Evolutionary conservation across 1,140 invertebrate species (phyloP), one percentile per base, ranked within the genome.

Genomic region (Bombus sylvicola): DNA sequence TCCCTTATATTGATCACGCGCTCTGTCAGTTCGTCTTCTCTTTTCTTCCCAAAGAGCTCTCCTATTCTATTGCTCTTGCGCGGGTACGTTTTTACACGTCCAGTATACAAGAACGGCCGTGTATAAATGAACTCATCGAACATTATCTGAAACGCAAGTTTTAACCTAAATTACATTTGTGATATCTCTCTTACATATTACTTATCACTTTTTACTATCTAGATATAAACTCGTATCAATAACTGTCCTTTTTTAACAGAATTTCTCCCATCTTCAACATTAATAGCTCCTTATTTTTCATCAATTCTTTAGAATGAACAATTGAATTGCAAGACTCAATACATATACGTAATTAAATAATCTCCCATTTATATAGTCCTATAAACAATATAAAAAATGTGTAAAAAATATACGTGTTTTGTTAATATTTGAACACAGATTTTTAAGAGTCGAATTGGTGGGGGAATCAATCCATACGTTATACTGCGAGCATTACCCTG

Each of bases 1-100:
- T 86, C 66, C 72, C 43, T 53, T 86, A 89, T 89, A 86, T 89
- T 89, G 83, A 89, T 89, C 84, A 86, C 85, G 80, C 68, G 25
- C 53, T 76, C 39, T 83, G 62, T 39, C 71, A 72, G n/a, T 80
- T 82, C 43, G 74, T 76, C 73, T 43, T 88, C 57, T 59, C 34
- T 68, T 47, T 64, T 86, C 34, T 15, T 77, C 43, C 15, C 39
- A 69, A 39, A 75, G 41, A 47, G 41, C 22, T 85, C 28, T 77
- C 53, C 41, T 43, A 69, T 88, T 86, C 62, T 43, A 28, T 68
- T 47, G 53, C 68, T 82, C 69, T 79, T 86, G 83, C 75, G 66
- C 31, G 53, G 66, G 22, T 68, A 72, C 53, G 53, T 85, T 71
- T 69, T 80, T 78, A 39, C 28, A n/a, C 41, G 39, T 31, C 9